phyloP scores from a whole-genome alignment of 1,140 invertebrate species.

The Ericerus pela region DNA sequence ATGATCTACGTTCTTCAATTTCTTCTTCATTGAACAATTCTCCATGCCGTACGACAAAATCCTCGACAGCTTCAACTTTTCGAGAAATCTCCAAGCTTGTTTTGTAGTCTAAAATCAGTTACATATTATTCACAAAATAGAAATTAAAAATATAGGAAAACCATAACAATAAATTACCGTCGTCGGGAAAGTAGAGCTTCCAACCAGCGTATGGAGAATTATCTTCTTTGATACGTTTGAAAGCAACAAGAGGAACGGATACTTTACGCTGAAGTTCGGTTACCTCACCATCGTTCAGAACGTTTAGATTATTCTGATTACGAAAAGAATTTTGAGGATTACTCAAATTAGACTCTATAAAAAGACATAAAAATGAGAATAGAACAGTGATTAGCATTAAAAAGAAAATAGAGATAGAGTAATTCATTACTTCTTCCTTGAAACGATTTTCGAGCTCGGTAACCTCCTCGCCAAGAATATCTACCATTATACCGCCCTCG shows the following conservation, averaged over 20 bases:
- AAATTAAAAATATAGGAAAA: constrained; percentile 18
- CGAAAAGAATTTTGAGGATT: too few species aligned
- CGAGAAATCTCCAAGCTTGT: constrained; percentile 31
- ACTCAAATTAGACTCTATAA: too few species aligned
- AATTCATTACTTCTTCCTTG: neutral
- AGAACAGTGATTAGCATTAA: too few species aligned
- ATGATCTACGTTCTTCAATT: constrained; percentile 44
- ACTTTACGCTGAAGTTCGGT: neutral
- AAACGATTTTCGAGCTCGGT: neutral
- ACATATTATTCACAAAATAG: constrained; percentile 16
- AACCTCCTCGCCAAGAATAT: neutral
- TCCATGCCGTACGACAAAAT: constrained; percentile 38
- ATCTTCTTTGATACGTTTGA: neutral
- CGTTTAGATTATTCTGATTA: too few species aligned
- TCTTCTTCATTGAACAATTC: constrained; percentile 38
- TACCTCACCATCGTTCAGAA: neutral
- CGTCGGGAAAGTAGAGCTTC: constrained; percentile 50
- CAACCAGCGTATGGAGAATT: constrained; percentile 33
- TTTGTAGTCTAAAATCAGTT: constrained; percentile 36
- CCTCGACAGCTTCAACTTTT: constrained; percentile 38
- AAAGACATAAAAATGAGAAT: too few species aligned
- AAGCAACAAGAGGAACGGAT: too few species aligned
- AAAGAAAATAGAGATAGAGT: too few species aligned
- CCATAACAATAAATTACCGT: constrained; percentile 33
- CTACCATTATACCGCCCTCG: neutral